phyloP scores from a whole-genome alignment of 1,140 invertebrate species.

The Mercenaria mercenaria region DNA sequence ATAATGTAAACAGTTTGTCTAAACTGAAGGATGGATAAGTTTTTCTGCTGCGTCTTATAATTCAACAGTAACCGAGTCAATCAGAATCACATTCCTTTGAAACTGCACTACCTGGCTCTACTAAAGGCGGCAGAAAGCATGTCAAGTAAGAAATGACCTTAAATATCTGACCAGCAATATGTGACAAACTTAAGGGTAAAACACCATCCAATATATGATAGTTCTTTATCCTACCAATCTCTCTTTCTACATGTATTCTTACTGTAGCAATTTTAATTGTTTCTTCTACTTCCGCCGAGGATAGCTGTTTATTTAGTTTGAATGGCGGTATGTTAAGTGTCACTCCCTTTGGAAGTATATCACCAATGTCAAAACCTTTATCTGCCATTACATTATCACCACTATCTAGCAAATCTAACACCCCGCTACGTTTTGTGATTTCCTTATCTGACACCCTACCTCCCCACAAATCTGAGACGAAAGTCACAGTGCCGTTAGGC shows the following conservation, averaged over 20 bases:
- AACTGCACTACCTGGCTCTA: too few relatives aligned
- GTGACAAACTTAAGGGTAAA: background rate
- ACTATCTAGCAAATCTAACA: constrained; percentile 83
- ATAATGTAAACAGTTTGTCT: too few relatives aligned
- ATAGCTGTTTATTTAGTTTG: constrained; percentile 64
- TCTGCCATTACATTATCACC: constrained; percentile 85
- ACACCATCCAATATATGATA: constrained; percentile 49
- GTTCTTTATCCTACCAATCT: constrained; percentile 68
- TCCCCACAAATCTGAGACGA: constrained; percentile 84
- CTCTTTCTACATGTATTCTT: constrained; percentile 81
- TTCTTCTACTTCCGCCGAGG: constrained; percentile 62
- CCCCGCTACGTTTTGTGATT: constrained; percentile 80
- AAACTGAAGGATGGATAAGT: too few relatives aligned
- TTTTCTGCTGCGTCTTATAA: too few relatives aligned
- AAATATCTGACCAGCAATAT: background rate
- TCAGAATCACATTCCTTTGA: too few relatives aligned
- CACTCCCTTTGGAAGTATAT: constrained; percentile 18
- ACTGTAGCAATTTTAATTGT: constrained; percentile 75
- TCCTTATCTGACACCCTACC: constrained; percentile 82
- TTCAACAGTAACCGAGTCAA: too few relatives aligned
- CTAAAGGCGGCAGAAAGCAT: too few relatives aligned
- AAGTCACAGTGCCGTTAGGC: constrained; percentile 72
- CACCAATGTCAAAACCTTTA: constrained; percentile 82
- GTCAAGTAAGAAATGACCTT: background rate
- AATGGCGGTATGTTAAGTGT: constrained; percentile 59